A percentile compares a stretch with the other conserved stretches of the same genome.
Evolutionary conservation across 2,888 invertebrate genomes (phyloP).

Genomic region (Crioceris asparagi): DNA sequence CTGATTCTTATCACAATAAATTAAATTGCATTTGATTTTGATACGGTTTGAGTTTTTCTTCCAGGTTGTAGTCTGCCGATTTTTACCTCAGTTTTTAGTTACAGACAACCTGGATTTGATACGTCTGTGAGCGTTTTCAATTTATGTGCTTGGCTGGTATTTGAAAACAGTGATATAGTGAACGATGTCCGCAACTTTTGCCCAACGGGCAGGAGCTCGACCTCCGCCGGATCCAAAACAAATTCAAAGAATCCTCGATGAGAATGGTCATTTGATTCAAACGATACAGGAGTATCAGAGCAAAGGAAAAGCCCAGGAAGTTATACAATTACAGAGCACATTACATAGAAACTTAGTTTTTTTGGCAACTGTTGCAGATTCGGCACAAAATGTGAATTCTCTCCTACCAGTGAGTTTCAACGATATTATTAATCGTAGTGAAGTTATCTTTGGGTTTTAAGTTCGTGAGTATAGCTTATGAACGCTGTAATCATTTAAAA

Average conservation of each 20-base stretch:
- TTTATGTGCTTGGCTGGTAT: too few species aligned
- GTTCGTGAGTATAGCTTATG: too few species aligned
- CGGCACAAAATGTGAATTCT: slow-evolving; percentile 83
- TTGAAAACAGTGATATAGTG: too few species aligned
- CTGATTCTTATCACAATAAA: too few species aligned
- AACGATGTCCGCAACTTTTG: slow-evolving; percentile 63
- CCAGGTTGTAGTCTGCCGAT: too few species aligned
- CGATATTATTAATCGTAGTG: neutral
- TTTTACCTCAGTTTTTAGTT: too few species aligned
- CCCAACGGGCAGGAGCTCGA: slow-evolving; percentile 59
- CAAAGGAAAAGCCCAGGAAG: slow-evolving; percentile 88
- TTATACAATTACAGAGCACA: slow-evolving; percentile 87
- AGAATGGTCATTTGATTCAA: slow-evolving; percentile 93
- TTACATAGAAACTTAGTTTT: slow-evolving; percentile 93
- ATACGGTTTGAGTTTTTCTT: too few species aligned
- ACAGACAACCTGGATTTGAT: too few species aligned
- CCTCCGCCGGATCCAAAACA: slow-evolving; percentile 72
- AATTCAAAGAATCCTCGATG: slow-evolving; percentile 93
- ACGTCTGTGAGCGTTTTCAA: too few species aligned
- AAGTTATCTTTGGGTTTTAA: neutral
- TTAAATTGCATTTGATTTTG: too few species aligned
- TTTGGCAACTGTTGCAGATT: slow-evolving; percentile 93
- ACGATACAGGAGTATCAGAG: slow-evolving; percentile 94
- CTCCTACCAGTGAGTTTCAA: slow-evolving; percentile 69
- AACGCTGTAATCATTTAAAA: too few species aligned